Conservation (phyloP, 2,888 invertebrate species). For the Perizoma affinitatum region DNA sequence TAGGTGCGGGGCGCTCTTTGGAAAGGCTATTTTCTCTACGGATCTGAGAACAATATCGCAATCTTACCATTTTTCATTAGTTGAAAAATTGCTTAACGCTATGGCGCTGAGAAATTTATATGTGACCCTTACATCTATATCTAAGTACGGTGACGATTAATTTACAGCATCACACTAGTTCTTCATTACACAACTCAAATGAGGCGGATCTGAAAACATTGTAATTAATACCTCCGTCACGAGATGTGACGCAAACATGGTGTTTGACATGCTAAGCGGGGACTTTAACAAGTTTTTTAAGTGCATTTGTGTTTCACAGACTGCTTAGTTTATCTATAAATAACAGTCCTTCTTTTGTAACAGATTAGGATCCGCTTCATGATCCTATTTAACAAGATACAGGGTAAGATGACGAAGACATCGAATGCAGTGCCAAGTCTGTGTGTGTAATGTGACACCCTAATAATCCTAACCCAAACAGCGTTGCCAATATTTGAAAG, state of each 20-base stretch:
- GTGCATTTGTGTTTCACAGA: conserved; percentile 27
- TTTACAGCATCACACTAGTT: conserved; percentile 23
- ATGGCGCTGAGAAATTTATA: background rate
- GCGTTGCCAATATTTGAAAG: too few species aligned
- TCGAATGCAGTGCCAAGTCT: too few species aligned
- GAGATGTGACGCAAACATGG: conserved; percentile 44
- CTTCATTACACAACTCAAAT: conserved; percentile 21
- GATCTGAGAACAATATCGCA: too few species aligned
- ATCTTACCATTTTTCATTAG: too few species aligned
- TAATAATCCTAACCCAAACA: too few species aligned
- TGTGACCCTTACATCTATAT: too few species aligned
- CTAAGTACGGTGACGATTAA: too few species aligned
- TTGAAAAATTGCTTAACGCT: background rate
- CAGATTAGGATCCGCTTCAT: background rate
- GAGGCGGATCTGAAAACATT: conserved; percentile 41
- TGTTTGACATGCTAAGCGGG: conserved; percentile 14
- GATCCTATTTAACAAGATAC: too few species aligned
- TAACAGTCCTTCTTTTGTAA: conserved; percentile 6
- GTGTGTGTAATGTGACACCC: too few species aligned
- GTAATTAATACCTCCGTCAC: conserved; percentile 49
- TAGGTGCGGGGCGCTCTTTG: too few species aligned
- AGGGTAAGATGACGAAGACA: too few species aligned
- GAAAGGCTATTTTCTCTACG: too few species aligned
- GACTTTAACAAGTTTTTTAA: conserved; percentile 11
- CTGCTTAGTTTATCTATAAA: conserved; percentile 1